Evolutionary conservation across 2,797 vertebrate genomes (phyloP), one percentile per base, ranked within the genome.

Genomic region (Emydoidea blandingii): DNA sequence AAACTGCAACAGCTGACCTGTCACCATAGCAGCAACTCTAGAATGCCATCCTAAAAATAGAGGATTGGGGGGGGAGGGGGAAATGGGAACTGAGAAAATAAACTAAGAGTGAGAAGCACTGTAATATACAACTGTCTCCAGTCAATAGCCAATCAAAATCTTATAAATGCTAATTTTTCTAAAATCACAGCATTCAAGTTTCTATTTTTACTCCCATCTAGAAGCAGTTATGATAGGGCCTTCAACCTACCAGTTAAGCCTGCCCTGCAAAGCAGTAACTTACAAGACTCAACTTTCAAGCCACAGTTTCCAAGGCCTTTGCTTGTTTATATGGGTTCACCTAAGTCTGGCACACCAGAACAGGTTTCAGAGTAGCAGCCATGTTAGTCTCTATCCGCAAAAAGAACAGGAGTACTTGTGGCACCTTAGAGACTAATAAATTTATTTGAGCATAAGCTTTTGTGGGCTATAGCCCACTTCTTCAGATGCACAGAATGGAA

Each of bases 161-260:
- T 87, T 96, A 96, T 94, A 88, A 94, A 92, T 94, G 93, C 50
- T 85, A 54, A 54, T 78, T 78, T 94, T 44, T 89, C 88, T 92
- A 90, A 95, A 92, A 92, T 91, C 93, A 92, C 85, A 94, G 68
- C 86, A 86, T 56, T 87, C 83, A 54, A 91, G 79, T 16, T 86
- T 93, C 91, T 97, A 92, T 96, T 95, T 96, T 93, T 96, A 94
- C 16, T 94, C 92, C 87, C 89, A 88, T 93, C 94, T 90, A 95
- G 89, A 89, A 96, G 94, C 84, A 95, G 86, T 85, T 89, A 84
- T 76, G 83, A 50, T 93, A 84, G 89, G 85, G 81, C 93, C 95
- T 92, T 96, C 92, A 79, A 72, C 87, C 95, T 54, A 54, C 8
- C 9, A 91, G 93, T 82, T 78, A 56, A 81, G 91, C 87, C 91